These are phyloP conservation scores for Copidosoma aretas DNA, from an alignment of 2,888 invertebrate genomes.

Conservation along the genomic window DNA sequence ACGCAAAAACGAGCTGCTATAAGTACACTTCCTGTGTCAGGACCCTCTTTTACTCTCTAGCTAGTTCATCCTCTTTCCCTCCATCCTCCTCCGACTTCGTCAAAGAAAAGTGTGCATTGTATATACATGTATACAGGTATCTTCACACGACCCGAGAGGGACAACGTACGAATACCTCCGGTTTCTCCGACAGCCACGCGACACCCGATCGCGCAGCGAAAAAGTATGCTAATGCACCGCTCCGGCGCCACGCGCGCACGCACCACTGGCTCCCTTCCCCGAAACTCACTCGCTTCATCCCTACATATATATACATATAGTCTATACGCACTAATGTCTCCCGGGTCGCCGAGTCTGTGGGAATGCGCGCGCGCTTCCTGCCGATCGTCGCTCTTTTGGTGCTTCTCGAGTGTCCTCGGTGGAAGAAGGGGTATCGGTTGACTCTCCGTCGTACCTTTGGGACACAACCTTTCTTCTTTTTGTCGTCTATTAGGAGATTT, in stretches of 20 bases:
- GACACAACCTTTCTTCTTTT: no score
- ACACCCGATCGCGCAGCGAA: constrained; percentile 30
- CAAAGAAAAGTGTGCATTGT: no score
- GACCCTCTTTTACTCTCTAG: not conserved
- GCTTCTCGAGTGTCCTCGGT: not conserved
- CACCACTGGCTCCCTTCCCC: not conserved
- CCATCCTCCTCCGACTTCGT: not conserved
- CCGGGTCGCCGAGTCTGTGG: not conserved
- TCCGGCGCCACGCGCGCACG: not conserved
- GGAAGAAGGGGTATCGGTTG: not conserved
- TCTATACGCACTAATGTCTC: constrained; percentile 5
- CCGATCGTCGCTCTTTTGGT: not conserved
- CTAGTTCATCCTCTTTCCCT: not conserved
- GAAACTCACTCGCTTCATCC: not conserved
- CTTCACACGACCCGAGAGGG: no score
- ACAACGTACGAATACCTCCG: constrained; percentile 1
- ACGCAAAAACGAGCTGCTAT: no score
- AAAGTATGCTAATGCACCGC: constrained; percentile 26
- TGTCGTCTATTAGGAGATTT: not conserved
- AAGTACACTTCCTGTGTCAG: not conserved
- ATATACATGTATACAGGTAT: not conserved
- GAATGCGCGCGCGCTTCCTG: not conserved
- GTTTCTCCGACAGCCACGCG: constrained; percentile 13
- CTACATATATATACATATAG: no score
- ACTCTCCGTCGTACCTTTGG: not conserved